Evolutionary conservation across 2,888 invertebrate genomes (phyloP), one percentile per base, ranked within the genome.

Genomic region (Gerris lacustris): DNA sequence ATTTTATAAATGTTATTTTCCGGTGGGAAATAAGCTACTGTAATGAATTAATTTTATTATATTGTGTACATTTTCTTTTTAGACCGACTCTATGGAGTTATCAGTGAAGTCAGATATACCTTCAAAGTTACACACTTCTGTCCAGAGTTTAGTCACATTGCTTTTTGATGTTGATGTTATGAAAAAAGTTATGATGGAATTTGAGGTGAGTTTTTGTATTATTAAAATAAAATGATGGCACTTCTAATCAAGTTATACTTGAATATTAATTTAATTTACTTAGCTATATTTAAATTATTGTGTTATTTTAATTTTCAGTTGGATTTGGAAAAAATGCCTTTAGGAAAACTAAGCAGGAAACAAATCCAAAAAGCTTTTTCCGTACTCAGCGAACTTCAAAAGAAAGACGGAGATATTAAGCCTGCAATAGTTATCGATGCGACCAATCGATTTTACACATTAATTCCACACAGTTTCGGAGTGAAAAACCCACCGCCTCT

Each of bases 261-360:
- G n/a, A n/a, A n/a, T n/a, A n/a, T n/a, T n/a, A n/a, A 31, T n/a
- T n/a, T n/a, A n/a, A n/a, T n/a, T n/a, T n/a, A n/a, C n/a, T 63
- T n/a, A 43, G 5, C 15, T 55, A 2, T 55, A 55, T 55, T 55
- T 11, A 2, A 11, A 11, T 11, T 55, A 11, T 55, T 5, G 55
- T 55, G 5, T 2, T 55, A 55, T 72, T 69, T 68, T 69, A 66
- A 69, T 70, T 76, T 77, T 67, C 75, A 86, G 84, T 83, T 99
- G 76, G 98, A 99, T 80, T 86, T 92, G 77, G 94, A 96, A 74
- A 97, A 98, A 82, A 97, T 99, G 98, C 99, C 99, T 0, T 82
- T 99, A 7, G 99, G 98, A 43, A 98, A 98, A 82, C 81, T 99
- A 11, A 96, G 96, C 2, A 89, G 91, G 79, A 88, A 89, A 70